Evolutionary conservation across 1,140 invertebrate species (phyloP), one percentile per base, ranked within the genome.

Genomic region (Cryptotermes secundus): DNA sequence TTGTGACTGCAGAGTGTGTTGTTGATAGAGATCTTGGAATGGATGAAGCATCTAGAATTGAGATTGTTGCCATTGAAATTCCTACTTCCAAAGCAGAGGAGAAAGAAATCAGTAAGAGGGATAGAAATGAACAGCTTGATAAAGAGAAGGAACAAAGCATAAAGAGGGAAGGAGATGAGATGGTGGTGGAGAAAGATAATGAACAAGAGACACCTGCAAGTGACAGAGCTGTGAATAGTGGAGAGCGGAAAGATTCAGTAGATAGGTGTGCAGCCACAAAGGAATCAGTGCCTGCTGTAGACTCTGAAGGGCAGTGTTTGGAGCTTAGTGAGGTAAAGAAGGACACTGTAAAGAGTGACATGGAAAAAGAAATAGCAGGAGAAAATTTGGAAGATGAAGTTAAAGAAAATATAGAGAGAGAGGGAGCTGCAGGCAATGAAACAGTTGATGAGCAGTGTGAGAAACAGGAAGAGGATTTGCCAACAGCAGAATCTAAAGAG

Each of bases 101-200:
- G 82, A 45, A n/a, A 34, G 38, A 72, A 83, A 79, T 79, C 49
- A 49, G 14, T 53, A 42, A 83, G 79, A 83, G 83, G 80, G 0
- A 85, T 87, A 34, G 85, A 86, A 1, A 80, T 59, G 7, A 24
- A 80, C 84, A n/a, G 86, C 86, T 59, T 16, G 49, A 24, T 26
- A 26, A 79, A 36, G 38, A 59, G 79, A 80, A 84, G 26, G 80
- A 35, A 35, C 80, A 36, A 35, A 36, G 26, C 24, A 12, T 34
- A 34, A 34, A 34, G n/a, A 35, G 26, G 42, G 35, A 36, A 7
- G 42, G 31, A 38, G 35, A 2, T 45, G 82, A 83, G 26, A 83
- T 10, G 31, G 10, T 26, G 34, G 22, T 26, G 19, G 26, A 36
- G 7, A n/a, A 42, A 36, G 80, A 80, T 4, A 36, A 24, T 2